Conservation (phyloP, 2,113 vertebrate genomes). For the Sporophila hypoxantha region DNA sequence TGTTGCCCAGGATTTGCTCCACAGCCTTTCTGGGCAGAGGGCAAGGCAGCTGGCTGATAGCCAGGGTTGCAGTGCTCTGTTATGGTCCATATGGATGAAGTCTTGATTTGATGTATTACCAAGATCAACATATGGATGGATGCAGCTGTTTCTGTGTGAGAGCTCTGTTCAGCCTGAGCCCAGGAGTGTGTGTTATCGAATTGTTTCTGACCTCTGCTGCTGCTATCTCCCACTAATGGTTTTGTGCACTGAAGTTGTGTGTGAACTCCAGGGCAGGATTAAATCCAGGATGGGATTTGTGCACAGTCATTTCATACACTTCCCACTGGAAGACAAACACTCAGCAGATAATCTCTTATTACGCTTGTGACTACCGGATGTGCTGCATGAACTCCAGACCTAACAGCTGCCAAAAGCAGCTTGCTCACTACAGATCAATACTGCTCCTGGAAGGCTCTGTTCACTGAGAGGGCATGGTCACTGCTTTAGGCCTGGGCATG, state of each 20-base stretch:
- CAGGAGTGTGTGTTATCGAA: background rate
- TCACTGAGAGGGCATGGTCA: background rate
- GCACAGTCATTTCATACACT: slow-evolving; percentile 14
- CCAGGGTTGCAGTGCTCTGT: background rate
- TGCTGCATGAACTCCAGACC: background rate
- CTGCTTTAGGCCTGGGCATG: background rate
- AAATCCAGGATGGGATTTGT: slow-evolving; percentile 28
- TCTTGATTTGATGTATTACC: background rate
- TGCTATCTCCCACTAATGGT: background rate
- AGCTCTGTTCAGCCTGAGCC: background rate
- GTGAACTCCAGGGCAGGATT: slow-evolving; percentile 20
- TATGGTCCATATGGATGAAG: background rate
- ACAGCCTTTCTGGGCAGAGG: background rate
- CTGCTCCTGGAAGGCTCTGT: background rate
- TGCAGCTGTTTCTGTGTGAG: background rate
- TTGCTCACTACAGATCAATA: background rate
- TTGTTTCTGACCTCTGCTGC: background rate
- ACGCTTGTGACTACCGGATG: background rate
- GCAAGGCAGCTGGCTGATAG: background rate
- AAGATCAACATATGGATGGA: background rate
- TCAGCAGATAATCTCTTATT: slow-evolving; percentile 1
- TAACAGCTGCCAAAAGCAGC: background rate
- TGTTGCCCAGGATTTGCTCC: background rate
- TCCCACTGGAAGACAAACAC: slow-evolving; percentile 22
- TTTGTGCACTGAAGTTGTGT: background rate